Base-by-base conservation (phyloP, 2,113 vertebrate species). In the Ramphastos sulfuratus region DNA sequence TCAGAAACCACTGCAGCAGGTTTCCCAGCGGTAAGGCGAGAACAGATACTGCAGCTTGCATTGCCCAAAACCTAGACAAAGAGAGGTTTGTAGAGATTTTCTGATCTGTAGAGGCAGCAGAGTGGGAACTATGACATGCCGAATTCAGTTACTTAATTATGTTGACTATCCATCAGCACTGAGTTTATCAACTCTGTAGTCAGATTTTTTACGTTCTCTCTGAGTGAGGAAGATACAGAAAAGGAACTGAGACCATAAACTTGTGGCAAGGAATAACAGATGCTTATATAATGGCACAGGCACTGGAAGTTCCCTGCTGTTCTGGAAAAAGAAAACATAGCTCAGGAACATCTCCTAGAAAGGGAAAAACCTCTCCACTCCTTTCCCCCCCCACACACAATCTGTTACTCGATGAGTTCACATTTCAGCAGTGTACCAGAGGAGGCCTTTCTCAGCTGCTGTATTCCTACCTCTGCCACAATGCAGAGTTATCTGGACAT, bases 241-340 rank as follows among this genome's bases (percentile, higher is more conserved):
- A 90, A 63, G 72, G 70, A 94, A 90, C 50, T 20, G 79, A 85
- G 65, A 80, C 52, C 71, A 82, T 69, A 33, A 80, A 39, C 74
- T 93, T 76, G 71, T 31, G 42, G 89, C 89, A 91, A 59, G 93
- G 67, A 93, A 72, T 91, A 93, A 91, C 87, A 85, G 18, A 12
- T 72, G 69, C 50, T 91, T 93, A 90, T 50, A 65, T 87, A 95
- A 95, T 44, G 48, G 31, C 44, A 28, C 17, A 30, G 61, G 44
- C 35, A 90, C 85, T 91, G 87, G 93, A 96, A 95, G 89, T 85
- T 94, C 85, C 90, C 72, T 91, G 85, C 82, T 92, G 59, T 83
- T 92, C 85, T 60, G 73, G 65, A 83, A 80, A 89, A 87, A 76
- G 35, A 92, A 93, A 89, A 82, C 64, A 82, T 30, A 82, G 31